Conservation (phyloP, 2,113 vertebrate genomes). For the Ptilorrhoa leucosticta region DNA sequence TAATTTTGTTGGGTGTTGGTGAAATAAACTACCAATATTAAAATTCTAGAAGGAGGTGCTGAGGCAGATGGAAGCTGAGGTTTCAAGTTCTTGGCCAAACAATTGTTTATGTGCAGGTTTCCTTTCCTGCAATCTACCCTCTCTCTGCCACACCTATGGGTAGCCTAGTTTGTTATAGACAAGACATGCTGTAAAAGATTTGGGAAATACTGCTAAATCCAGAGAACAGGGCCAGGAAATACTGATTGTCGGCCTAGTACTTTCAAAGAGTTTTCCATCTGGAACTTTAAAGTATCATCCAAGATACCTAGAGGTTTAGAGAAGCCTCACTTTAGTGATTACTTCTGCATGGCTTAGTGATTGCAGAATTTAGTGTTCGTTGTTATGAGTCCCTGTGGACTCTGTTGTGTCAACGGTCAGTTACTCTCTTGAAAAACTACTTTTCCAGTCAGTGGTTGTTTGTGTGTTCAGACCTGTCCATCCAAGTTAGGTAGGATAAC, state of each 20-base stretch:
- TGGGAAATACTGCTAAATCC: neutral
- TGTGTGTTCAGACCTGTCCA: neutral
- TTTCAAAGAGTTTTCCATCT: neutral
- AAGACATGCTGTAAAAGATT: neutral
- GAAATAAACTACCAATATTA: neutral
- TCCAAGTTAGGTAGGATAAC: neutral
- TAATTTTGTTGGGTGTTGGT: neutral
- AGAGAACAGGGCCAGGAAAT: neutral
- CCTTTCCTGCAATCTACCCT: neutral
- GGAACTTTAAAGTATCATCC: neutral
- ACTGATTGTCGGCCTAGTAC: neutral
- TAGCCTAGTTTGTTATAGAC: neutral
- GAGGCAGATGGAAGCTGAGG: neutral
- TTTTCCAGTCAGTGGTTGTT: neutral
- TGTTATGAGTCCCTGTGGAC: neutral
- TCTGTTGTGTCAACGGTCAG: neutral
- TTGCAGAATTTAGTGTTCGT: neutral
- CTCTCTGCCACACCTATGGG: neutral
- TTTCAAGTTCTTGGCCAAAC: neutral
- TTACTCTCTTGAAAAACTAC: neutral
- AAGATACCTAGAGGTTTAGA: neutral
- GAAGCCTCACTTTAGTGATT: neutral
- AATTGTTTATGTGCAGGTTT: neutral
- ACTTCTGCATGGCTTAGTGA: neutral
- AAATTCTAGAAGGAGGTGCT: neutral